A percentile compares a stretch with the other conserved stretches of the same genome.
phyloP scores from a whole-genome alignment of 2,888 invertebrate species.

The Colostygia pectinataria region DNA sequence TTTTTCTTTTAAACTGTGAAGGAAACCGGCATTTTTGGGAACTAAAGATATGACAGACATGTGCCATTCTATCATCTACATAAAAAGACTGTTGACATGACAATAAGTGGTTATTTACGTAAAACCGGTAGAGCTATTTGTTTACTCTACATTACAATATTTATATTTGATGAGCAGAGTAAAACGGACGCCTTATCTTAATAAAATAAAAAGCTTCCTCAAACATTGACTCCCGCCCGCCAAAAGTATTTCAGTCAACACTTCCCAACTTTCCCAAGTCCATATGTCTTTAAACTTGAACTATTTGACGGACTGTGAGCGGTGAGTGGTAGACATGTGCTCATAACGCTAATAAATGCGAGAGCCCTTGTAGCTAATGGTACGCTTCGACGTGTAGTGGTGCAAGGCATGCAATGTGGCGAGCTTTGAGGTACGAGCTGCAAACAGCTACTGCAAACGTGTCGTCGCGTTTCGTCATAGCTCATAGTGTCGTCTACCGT shows the following conservation, averaged over 20 bases:
- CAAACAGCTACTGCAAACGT: no score
- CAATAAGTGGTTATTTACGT: no score
- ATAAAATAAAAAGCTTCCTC: background rate
- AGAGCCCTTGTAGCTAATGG: slow-evolving; percentile 45
- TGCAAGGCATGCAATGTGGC: slow-evolving; percentile 28
- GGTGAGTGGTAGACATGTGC: slow-evolving; percentile 37
- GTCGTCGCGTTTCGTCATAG: no score
- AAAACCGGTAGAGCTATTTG: no score
- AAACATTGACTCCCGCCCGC: background rate
- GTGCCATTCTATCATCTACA: no score
- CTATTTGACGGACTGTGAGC: slow-evolving; percentile 19
- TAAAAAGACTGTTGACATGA: no score
- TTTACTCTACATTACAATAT: background rate
- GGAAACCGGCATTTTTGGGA: no score
- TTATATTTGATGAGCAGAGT: no score
- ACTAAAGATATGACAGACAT: no score
- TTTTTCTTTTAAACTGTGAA: no score
- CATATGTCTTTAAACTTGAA: slow-evolving; percentile 22
- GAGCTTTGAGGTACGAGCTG: background rate
- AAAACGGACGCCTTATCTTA: no score
- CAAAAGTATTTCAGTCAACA: background rate
- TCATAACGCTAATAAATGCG: slow-evolving; percentile 45
- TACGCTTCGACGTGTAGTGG: slow-evolving; percentile 34
- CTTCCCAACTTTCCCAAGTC: slow-evolving; percentile 4
- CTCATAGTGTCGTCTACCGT: no score